Evolutionary conservation across 2,888 invertebrate genomes (phyloP).

Genomic region (Cybosia mesomella): DNA sequence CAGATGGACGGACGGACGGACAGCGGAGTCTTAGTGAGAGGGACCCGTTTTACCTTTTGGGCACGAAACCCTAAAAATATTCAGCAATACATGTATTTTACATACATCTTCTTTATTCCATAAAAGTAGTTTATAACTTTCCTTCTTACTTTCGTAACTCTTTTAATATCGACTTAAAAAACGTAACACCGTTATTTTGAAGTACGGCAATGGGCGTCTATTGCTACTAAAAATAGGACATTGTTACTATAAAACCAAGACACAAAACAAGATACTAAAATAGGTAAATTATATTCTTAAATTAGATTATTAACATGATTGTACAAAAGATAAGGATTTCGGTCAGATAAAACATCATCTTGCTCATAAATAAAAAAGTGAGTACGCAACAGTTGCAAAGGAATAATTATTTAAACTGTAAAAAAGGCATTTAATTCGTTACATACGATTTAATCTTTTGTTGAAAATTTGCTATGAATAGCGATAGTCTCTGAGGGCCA

Average conservation of each 20-base stretch:
- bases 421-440: constrained; percentile 29
- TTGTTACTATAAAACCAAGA: not conserved
- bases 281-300: constrained; percentile 24
- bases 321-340: constrained; percentile 37
- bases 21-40: too few species aligned
- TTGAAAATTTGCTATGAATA: constrained; percentile 29
- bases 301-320: constrained; percentile 31
- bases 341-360: constrained; percentile 34
- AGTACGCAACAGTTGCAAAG: constrained; percentile 31
- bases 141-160: not conserved
- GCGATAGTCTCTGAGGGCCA: too few species aligned
- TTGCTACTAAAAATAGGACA: constrained; percentile 6
- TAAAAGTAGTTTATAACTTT: not conserved
- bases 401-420: constrained; percentile 33
- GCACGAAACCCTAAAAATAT: too few species aligned
- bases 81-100: too few species aligned
- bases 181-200: not conserved
- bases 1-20: too few species aligned
- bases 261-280: constrained; percentile 9
- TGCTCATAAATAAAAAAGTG: constrained; percentile 28
- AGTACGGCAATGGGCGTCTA: not conserved
- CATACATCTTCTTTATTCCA: too few species aligned
- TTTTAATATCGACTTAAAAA: not conserved
- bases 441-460: constrained; percentile 28
- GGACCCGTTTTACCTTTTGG: too few species aligned